Percentiles rank a stretch among this genome's conserved stretches.
These are phyloP conservation scores for Unio pictorum DNA, from an alignment of 2,888 invertebrate genomes.

Conservation along the genomic window DNA sequence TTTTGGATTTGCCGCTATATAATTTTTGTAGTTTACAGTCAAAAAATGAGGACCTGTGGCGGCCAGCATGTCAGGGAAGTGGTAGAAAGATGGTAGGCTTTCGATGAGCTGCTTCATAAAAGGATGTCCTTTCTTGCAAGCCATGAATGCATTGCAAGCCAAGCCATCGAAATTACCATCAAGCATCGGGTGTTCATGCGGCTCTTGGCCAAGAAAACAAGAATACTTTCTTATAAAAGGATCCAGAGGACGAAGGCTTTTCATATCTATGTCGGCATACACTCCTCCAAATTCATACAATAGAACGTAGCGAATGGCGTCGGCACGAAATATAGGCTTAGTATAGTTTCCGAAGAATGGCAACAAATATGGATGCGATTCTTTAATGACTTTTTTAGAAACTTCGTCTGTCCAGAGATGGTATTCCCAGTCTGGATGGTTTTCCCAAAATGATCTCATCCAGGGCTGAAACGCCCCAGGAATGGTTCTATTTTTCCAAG, in stretches of 20 bases:
- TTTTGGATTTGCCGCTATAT: slow-evolving; percentile 1
- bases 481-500: slow-evolving; percentile 13
- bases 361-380: slow-evolving; percentile 30
- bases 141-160: background rate
- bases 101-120: slow-evolving; percentile 19
- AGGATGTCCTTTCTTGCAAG: slow-evolving; percentile 10
- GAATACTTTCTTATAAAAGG: no score
- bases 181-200: background rate
- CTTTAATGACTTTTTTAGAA: slow-evolving; percentile 26
- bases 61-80: slow-evolving; percentile 14
- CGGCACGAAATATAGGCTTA: slow-evolving; percentile 28
- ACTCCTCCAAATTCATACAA: no score
- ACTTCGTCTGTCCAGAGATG: slow-evolving; percentile 49
- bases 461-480: slow-evolving; percentile 16
- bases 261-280: no score
- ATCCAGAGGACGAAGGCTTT: no score
- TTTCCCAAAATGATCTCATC: slow-evolving; percentile 33
- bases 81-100: slow-evolving; percentile 11
- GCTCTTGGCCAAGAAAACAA: no score
- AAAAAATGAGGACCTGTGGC: slow-evolving; percentile 21
- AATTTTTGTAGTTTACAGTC: slow-evolving; percentile 6
- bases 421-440: slow-evolving; percentile 49
- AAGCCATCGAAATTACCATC: slow-evolving; percentile 14
- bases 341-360: slow-evolving; percentile 35
- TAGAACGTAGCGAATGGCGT: slow-evolving; percentile 14